Evolutionary conservation across 2,113 vertebrate genomes (phyloP).

Genomic region (Bufo gargarizans): DNA sequence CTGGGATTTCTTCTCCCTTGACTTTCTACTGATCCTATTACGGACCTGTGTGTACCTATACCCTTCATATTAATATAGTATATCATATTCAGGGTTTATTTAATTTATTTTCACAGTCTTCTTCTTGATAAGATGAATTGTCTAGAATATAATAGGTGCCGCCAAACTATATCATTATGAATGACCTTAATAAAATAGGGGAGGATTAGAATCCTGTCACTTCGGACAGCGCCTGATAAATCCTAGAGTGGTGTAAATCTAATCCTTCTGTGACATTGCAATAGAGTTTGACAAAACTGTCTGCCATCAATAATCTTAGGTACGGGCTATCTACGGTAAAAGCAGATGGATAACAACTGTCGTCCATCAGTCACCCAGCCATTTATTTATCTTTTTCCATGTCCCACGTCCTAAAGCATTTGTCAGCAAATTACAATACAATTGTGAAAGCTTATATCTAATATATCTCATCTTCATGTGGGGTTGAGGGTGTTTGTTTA

Average conservation of each 20-base stretch:
- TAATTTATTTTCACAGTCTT: conserved; percentile 35
- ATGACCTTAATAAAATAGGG: conserved; percentile 50
- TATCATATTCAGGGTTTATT: conserved; percentile 17
- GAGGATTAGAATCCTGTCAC: conserved; percentile 40
- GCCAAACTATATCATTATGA: conserved; percentile 44
- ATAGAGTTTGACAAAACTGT: conserved; percentile 34
- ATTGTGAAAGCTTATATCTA: neutral
- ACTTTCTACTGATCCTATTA: neutral
- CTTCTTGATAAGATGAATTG: conserved; percentile 14
- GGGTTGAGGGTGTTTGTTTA: neutral
- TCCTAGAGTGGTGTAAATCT: conserved; percentile 31
- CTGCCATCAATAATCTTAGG: conserved; percentile 41
- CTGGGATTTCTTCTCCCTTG: neutral
- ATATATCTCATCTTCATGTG: neutral
- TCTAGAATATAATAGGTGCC: conserved; percentile 39
- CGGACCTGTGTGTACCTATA: neutral
- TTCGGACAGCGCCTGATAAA: conserved; percentile 11
- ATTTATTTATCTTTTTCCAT: conserved; percentile 20
- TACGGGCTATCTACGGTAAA: conserved; percentile 12
- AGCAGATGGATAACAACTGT: conserved; percentile 21
- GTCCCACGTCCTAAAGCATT: neutral
- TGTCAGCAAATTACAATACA: conserved; percentile 22
- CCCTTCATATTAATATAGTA: conserved; percentile 18
- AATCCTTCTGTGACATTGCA: conserved; percentile 29
- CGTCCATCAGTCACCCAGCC: neutral